phyloP scores from a whole-genome alignment of 2,888 invertebrate genomes.

The Parelbella ahira region DNA sequence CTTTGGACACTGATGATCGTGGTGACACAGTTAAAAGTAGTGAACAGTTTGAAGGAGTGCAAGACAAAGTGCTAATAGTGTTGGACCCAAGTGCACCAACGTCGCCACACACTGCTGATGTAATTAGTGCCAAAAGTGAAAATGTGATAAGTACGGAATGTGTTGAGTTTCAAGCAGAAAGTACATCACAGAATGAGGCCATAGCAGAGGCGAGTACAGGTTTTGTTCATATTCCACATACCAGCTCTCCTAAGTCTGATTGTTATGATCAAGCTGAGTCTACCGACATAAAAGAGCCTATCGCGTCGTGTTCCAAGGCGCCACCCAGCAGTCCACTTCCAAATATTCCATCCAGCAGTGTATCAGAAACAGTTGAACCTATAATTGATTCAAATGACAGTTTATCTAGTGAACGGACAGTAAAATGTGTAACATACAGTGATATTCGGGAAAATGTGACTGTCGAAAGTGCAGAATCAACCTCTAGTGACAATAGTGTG shows the following conservation, averaged over 20 bases:
- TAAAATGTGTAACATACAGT: slow-evolving; percentile 70
- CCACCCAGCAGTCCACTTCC: slow-evolving; percentile 28
- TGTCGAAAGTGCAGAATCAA: slow-evolving; percentile 72
- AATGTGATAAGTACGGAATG: slow-evolving; percentile 32
- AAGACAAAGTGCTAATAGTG: slow-evolving; percentile 16
- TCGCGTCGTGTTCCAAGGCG: slow-evolving; percentile 31
- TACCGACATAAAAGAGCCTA: slow-evolving; percentile 28
- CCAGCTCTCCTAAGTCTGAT: slow-evolving; percentile 39
- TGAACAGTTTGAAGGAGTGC: slow-evolving; percentile 25
- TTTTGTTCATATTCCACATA: slow-evolving; percentile 37
- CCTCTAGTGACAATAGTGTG: slow-evolving; percentile 71
- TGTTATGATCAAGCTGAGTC: slow-evolving; percentile 31
- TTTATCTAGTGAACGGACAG: slow-evolving; percentile 60
- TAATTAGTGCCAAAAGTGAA: slow-evolving; percentile 45
- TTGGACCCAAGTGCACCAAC: slow-evolving; percentile 23
- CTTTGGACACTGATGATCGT: slow-evolving; percentile 32
- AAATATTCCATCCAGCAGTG: slow-evolving; percentile 58
- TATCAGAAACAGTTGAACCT: slow-evolving; percentile 45
- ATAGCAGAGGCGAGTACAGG: slow-evolving; percentile 35
- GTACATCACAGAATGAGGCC: slow-evolving; percentile 33
- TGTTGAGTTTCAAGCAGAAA: slow-evolving; percentile 33
- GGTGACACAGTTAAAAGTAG: slow-evolving; percentile 14
- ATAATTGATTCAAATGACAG: slow-evolving; percentile 49
- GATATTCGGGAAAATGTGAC: slow-evolving; percentile 65
- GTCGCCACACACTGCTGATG: slow-evolving; percentile 29